Percentiles rank a stretch among this genome's conserved stretches.
phyloP scores from a whole-genome alignment of 1,140 invertebrate species.

The Macrosteles quadrilineatus region DNA sequence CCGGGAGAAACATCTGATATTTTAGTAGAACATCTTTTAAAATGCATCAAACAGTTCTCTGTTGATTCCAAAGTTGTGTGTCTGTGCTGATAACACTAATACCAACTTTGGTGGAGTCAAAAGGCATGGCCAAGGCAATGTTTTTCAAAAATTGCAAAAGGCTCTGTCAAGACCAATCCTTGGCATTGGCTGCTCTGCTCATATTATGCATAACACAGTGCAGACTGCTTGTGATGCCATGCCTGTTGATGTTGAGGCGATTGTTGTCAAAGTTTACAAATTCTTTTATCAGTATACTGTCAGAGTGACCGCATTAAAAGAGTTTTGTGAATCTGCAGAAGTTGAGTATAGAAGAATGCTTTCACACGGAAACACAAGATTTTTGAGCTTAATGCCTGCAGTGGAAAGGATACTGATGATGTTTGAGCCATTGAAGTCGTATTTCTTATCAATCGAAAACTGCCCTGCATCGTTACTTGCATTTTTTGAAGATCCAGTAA shows the following conservation, averaged over 20 bases:
- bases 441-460: conserved; percentile 34
- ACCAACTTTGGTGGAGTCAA: conserved; percentile 42
- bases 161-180: conserved; percentile 33
- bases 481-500: conserved; percentile 33
- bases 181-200: conserved; percentile 40
- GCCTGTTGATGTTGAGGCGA: conserved; percentile 43
- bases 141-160: conserved; percentile 40
- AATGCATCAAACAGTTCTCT: conserved; percentile 32
- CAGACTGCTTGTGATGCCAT: conserved; percentile 39
- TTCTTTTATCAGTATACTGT: conserved; percentile 46
- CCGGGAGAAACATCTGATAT: conserved; percentile 39
- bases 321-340: conserved; percentile 42
- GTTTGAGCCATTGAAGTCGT: conserved; percentile 34
- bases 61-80: conserved; percentile 42
- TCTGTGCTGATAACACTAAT: conserved; percentile 45
- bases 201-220: conserved; percentile 43
- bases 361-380: conserved; percentile 41
- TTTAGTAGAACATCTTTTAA: conserved; percentile 22
- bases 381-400: conserved; percentile 40
- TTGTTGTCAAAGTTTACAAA: conserved; percentile 45
- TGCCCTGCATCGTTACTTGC: conserved; percentile 32
- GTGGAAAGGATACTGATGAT: conserved; percentile 35
- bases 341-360: conserved; percentile 42
- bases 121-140: conserved; percentile 40
- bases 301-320: conserved; percentile 37